Evolutionary conservation across 2,113 vertebrate genomes (phyloP), one percentile per base, ranked within the genome.

Genomic region (Sturnus vulgaris): DNA sequence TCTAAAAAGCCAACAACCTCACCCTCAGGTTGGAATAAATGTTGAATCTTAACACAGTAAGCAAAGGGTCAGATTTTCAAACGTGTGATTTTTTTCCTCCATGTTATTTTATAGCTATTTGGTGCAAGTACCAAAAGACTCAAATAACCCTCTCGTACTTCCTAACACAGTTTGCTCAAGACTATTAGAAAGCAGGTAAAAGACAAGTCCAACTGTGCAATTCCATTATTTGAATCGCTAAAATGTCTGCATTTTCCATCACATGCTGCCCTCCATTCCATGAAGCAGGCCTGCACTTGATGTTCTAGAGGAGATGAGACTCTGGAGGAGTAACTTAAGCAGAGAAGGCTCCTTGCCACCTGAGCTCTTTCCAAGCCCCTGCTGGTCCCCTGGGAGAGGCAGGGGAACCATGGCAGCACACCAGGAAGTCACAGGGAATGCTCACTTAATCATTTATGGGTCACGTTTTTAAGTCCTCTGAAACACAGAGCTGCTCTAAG

Each of bases 81-180:
- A 71, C 0, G 1, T 4, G 15, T 0, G 3, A 11, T 40, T 65
- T 76, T 56, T 15, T 82, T 82, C 47, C 25, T 8, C 42, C 37
- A 7, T 7, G 3, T 12, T 30, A 42, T 60, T 56, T 75, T 39
- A 37, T 7, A 82, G 1, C 17, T 6, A 80, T 25, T 22, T 39
- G 80, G 25, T 59, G 55, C 33, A 90, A 92, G 53, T 21, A 86
- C 10, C 18, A 64, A n/a, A 31, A 64, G 7, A 57, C 11, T 52
- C 9, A n/a, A 47, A 35, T 22, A 64, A 64, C 7, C 27, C 11
- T 4, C 17, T 42, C 8, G 1, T 47, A 60, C 19, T 55, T 77
- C 53, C 53, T 53, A 70, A 22, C 15, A 11, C 2, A 3, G 33
- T 50, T 64, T 33, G 16, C 31, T 82, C n/a, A 40, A 20, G 9